These are phyloP conservation scores for Polypterus bichir DNA, from an alignment of 2,113 vertebrate species.

Conservation along the genomic window DNA sequence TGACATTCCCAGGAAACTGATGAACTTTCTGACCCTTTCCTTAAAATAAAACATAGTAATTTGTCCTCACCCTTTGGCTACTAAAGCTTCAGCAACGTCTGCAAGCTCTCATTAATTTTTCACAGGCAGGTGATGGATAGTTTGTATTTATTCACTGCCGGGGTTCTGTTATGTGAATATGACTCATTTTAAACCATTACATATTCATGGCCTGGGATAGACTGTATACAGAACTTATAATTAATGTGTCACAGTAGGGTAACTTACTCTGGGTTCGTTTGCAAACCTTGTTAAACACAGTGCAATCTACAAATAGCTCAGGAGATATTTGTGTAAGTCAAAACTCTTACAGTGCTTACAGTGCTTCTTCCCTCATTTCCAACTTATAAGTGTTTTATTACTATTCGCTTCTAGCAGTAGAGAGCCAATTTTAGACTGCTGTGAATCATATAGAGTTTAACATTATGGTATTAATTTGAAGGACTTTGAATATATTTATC, in stretches of 20 bases:
- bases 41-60: conserved; percentile 27
- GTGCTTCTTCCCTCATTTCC: neutral
- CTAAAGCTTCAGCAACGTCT: conserved; percentile 42
- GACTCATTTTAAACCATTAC: conserved; percentile 94
- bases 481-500: no score
- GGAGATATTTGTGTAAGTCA: conserved; percentile 30
- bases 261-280: conserved; percentile 72
- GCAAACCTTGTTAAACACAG: conserved; percentile 70
- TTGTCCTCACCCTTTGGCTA: conserved; percentile 31
- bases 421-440: no score
- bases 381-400: no score
- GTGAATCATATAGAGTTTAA: no score
- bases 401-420: no score
- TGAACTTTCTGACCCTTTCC: conserved; percentile 24
- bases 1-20: conserved; percentile 14
- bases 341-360: neutral
- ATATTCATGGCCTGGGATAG: conserved; percentile 97
- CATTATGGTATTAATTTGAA: no score
- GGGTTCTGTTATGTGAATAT: conserved; percentile 88
- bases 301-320: conserved; percentile 53
- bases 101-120: conserved; percentile 83
- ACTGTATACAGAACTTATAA: conserved; percentile 87
- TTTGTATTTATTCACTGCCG: conserved; percentile 92
- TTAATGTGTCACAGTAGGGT: conserved; percentile 92
- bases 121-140: conserved; percentile 79